Evolutionary conservation across 2,888 invertebrate species (phyloP), one percentile per base, ranked within the genome.

Genomic region (Conistra vaccinii): DNA sequence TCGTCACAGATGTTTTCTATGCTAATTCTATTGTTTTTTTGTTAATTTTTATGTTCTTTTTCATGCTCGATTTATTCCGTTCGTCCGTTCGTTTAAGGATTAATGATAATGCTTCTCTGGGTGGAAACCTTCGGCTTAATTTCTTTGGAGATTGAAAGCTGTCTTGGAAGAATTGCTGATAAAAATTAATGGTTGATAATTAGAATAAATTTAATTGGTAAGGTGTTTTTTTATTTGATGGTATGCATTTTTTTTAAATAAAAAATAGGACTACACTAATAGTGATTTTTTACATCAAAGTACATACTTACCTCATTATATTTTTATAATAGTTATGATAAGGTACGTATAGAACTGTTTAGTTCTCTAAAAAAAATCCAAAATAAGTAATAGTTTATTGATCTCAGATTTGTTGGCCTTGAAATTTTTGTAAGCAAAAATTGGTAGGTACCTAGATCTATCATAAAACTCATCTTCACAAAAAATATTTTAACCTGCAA

Each of bases 1-100:
- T 91, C 90, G 91, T 87, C 94, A 92, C 96, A 96, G 96, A 96
- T 96, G 96, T 95, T 96, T 95, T 95, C 95, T 96, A 96, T 96
- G 96, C 95, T 93, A 96, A 96, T 96, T 95, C 95, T 94, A 96
- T 96, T 95, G 96, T 96, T 96, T 96, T 96, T 96, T 96, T 96
- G 95, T 95, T 96, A 96, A 96, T 96, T 96, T 95, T 96, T 96
- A 96, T 96, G 95, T 92, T 90, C 91, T 87, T 91, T 92, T 94
- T 95, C 95, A 94, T 94, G 96, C 93, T 94, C 96, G 94, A 96
- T 96, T 95, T 94, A 95, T 93, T 92, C 91, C 90, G 89, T 91
- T 90, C 91, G 91, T 90, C 91, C 93, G 93, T 95, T 94, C 93
- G 91, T 91, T 94, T 92, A 92, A 92, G 94, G 92, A 94, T 94